Conservation (phyloP, 2,797 vertebrate species). For the Trachops cirrhosus region DNA sequence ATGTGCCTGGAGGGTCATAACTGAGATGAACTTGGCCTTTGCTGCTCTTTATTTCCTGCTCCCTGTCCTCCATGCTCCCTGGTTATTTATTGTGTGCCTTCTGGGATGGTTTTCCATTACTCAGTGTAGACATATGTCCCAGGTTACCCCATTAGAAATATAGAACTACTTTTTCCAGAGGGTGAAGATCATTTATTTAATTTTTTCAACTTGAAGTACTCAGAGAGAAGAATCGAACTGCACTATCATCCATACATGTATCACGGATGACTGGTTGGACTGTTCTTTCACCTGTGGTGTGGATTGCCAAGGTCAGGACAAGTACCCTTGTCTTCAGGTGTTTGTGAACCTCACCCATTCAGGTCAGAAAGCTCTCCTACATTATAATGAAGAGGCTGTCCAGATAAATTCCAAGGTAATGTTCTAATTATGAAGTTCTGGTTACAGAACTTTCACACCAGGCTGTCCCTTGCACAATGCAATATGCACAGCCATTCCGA, state of each 20-base stretch:
- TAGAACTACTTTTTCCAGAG: not conserved
- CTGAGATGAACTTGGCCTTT: not conserved
- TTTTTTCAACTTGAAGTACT: conserved; percentile 75
- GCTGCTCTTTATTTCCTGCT: not conserved
- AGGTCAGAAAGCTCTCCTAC: conserved; percentile 80
- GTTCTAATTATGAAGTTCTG: not conserved
- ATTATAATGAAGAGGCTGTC: conserved; percentile 86
- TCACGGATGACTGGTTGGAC: conserved; percentile 84
- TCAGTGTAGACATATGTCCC: not conserved
- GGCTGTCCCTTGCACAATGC: not conserved
- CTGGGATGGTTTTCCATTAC: not conserved
- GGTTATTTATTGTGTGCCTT: not conserved
- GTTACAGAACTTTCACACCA: not conserved
- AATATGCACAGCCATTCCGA: not conserved
- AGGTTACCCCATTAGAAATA: not conserved
- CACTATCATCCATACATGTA: conserved; percentile 76
- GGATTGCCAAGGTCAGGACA: conserved; percentile 76
- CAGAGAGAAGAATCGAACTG: conserved; percentile 85
- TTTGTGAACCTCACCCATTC: conserved; percentile 82
- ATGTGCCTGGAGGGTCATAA: not conserved
- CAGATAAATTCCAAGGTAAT: conserved; percentile 84
- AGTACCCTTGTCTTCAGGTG: conserved; percentile 85
- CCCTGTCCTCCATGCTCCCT: not conserved
- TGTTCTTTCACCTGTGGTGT: conserved; percentile 72
- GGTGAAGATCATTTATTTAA: not conserved